Conservation (phyloP, 2,888 invertebrate species). For the Drosophila greeni region DNA sequence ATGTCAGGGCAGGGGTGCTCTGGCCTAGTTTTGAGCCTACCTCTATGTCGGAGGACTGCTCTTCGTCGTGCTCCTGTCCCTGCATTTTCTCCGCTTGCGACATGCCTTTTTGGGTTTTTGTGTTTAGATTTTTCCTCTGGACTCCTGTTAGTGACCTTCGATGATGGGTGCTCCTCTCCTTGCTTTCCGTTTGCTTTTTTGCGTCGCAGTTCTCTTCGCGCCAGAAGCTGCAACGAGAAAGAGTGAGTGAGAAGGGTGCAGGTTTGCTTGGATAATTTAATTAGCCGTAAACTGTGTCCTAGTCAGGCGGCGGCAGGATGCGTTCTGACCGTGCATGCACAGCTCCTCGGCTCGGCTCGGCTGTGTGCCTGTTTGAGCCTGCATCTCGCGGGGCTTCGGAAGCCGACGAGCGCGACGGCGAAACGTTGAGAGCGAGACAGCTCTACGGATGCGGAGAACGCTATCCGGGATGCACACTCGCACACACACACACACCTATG, state of each 20-base stretch:
- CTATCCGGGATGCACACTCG: conserved; percentile 7
- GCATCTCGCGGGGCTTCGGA: conserved; percentile 8
- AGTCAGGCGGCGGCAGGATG: conserved; percentile 12
- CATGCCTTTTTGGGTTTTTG: background rate
- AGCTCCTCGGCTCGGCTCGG: conserved; percentile 2
- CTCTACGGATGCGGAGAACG: conserved; percentile 3
- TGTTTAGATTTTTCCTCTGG: background rate
- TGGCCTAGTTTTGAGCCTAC: background rate
- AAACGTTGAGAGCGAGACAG: background rate
- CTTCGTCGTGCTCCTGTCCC: conserved; percentile 23
- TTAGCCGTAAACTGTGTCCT: conserved; percentile 8
- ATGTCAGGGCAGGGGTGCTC: background rate
- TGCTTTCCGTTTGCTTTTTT: conserved; percentile 9
- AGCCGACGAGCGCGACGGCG: conserved; percentile 1
- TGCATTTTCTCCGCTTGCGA: conserved; percentile 28
- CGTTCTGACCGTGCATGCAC: conserved; percentile 4
- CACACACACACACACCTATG: background rate
- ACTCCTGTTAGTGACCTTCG: background rate
- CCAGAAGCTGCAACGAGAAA: conserved; percentile 31
- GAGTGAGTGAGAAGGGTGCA: background rate
- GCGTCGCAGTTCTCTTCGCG: conserved; percentile 34
- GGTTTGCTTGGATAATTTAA: conserved; percentile 8
- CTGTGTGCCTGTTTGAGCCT: background rate
- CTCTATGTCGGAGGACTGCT: conserved; percentile 28
- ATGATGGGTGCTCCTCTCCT: conserved; percentile 3